phyloP scores from a whole-genome alignment of 1,140 invertebrate genomes.

The Euura lappo region DNA sequence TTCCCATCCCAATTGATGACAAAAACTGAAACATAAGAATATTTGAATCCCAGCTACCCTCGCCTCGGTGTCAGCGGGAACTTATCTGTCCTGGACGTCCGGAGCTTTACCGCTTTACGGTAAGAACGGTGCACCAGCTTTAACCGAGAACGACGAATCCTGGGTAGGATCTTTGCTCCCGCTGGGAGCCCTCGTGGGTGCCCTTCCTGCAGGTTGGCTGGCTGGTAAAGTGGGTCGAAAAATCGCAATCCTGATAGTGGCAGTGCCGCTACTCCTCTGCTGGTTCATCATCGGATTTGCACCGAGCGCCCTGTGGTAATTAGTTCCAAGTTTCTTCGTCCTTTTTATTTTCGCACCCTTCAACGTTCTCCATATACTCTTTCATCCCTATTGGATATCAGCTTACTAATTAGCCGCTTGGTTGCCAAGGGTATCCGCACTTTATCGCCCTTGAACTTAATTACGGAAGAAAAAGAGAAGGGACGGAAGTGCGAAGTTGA shows the following conservation, averaged over 20 bases:
- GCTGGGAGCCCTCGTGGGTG: constrained; percentile 63
- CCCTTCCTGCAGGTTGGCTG: constrained; percentile 64
- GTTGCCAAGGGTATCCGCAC: too few species aligned
- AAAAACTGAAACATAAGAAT: background rate
- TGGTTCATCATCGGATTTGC: constrained; percentile 66
- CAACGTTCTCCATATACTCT: background rate
- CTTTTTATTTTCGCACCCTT: background rate
- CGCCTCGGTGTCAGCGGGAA: constrained; percentile 62
- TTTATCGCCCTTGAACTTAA: too few species aligned
- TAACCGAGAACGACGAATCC: constrained; percentile 51
- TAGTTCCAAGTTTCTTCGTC: background rate
- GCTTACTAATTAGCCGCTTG: too few species aligned
- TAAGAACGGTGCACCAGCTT: constrained; percentile 17
- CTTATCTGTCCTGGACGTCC: constrained; percentile 65
- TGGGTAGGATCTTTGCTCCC: constrained; percentile 65
- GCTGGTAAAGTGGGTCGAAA: constrained; percentile 73
- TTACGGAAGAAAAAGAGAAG: too few species aligned
- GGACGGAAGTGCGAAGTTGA: too few species aligned
- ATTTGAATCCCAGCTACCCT: constrained; percentile 59
- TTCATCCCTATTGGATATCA: background rate
- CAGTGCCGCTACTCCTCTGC: constrained; percentile 65
- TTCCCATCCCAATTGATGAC: background rate
- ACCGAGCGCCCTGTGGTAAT: constrained; percentile 24
- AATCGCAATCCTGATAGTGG: constrained; percentile 63
- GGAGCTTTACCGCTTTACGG: constrained; percentile 58